phyloP scores from a whole-genome alignment of 2,888 invertebrate species.

The Lathronympha strigana region DNA sequence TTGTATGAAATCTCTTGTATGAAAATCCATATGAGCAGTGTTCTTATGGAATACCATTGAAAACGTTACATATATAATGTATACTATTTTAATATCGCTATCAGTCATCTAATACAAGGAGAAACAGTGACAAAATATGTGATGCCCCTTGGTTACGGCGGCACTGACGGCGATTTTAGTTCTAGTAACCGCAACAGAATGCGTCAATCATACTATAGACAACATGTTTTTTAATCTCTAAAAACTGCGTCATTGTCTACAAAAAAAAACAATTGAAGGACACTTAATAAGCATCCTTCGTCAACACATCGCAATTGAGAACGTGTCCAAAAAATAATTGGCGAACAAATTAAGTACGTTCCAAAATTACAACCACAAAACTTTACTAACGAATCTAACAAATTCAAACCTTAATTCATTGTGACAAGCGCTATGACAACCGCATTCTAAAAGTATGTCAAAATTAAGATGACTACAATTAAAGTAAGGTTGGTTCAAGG shows the following conservation, averaged over 20 bases:
- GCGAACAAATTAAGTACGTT: constrained; percentile 27
- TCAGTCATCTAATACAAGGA: too few relatives aligned
- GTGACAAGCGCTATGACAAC: neutral
- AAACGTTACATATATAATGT: too few relatives aligned
- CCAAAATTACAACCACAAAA: constrained; percentile 21
- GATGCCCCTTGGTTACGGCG: too few relatives aligned
- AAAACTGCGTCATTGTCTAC: neutral
- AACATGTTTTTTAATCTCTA: neutral
- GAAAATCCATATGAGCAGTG: too few relatives aligned
- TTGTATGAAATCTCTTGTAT: too few relatives aligned
- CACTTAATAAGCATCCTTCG: constrained; percentile 28
- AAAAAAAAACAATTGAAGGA: constrained; percentile 20
- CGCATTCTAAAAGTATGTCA: constrained; percentile 12
- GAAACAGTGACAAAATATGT: too few relatives aligned
- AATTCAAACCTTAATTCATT: constrained; percentile 9
- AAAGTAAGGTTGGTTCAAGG: neutral
- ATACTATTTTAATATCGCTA: too few relatives aligned
- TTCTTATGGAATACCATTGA: too few relatives aligned
- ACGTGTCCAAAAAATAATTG: constrained; percentile 33
- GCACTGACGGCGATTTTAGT: too few relatives aligned
- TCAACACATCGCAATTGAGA: constrained; percentile 25
- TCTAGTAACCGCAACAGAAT: too few relatives aligned
- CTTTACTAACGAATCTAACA: neutral
- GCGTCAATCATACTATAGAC: neutral
- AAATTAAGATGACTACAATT: neutral